phyloP scores from a whole-genome alignment of 2,888 invertebrate genomes.

The Ennomos erosarius region DNA sequence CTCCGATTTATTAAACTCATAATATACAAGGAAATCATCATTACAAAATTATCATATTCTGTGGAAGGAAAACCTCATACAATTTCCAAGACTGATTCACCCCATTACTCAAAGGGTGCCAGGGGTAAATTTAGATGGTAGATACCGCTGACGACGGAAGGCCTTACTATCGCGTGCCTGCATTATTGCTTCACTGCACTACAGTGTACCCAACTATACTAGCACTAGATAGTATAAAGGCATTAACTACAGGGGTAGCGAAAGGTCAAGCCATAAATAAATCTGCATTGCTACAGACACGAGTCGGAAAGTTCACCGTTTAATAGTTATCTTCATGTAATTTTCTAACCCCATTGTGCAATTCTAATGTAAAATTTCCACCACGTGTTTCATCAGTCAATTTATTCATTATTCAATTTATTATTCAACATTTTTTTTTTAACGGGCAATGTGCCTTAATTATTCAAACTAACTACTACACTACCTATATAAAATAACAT shows the following conservation, averaged over 20 bases:
- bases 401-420: too few relatives aligned
- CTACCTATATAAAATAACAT: too few relatives aligned
- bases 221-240: conserved; percentile 42
- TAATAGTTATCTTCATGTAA: too few relatives aligned
- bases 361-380: too few relatives aligned
- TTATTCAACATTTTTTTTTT: too few relatives aligned
- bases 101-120: conserved; percentile 31
- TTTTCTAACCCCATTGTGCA: too few relatives aligned
- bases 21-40: conserved; percentile 4
- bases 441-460: too few relatives aligned
- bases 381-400: too few relatives aligned
- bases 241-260: conserved; percentile 36
- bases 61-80: conserved; percentile 8
- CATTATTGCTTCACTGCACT: conserved; percentile 54
- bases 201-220: conserved; percentile 30
- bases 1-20: conserved; percentile 11
- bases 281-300: conserved; percentile 39
- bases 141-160: conserved; percentile 55
- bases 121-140: conserved; percentile 47
- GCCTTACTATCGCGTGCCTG: conserved; percentile 57
- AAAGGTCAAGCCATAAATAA: conserved; percentile 65
- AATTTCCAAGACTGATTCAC: conserved; percentile 31
- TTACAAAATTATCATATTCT: conserved; percentile 13
- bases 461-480: too few relatives aligned
- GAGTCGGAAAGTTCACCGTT: too few relatives aligned